Evolutionary conservation across 2,888 invertebrate species (phyloP), one percentile per base, ranked within the genome.

Genomic region (Selenia dentaria): DNA sequence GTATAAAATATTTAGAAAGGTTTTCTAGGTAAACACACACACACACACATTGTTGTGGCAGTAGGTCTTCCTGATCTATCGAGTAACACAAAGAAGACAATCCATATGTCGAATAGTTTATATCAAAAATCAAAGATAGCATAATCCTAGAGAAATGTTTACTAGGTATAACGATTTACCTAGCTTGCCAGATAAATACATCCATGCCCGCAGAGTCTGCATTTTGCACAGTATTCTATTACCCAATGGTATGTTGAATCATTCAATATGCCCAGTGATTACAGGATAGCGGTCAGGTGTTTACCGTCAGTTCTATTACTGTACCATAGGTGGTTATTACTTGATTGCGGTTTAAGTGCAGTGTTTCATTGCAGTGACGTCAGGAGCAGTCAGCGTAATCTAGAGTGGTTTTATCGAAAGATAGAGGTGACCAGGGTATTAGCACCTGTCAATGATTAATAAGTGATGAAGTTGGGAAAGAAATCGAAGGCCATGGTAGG

Each of bases 321-420:
- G 26, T 44, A 41, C 39, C 43, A 45, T 54, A 51, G 39, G 40
- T 54, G 26, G 40, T 47, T 44, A 52, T 54, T 55, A 57, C 44
- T 51, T 22, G 41, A 54, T 50, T 46, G 58, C 61, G 41, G 59
- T 59, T 60, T 60, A 56, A 57, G 51, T 53, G 38, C 57, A 50
- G 54, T 59, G 54, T 68, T 70, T 67, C 60, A 64, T 64, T 59
- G 45, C 56, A 46, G 37, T 74, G 73, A 74, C 68, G 74, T 75
- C 70, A 76, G 37, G 52, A 49, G 54, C 46, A n/a, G n/a, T n/a
- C 57, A 52, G 16, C 9, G 48, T 68, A 70, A 83, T 79, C 79
- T 85, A 71, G 67, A 83, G 81, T 79, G 79, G 57, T 73, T 77
- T 79, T 82, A 84, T 79, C 79, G 61, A 50, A 14, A 50, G 83